Percentiles rank a stretch among this genome's conserved stretches.
These are phyloP conservation scores for Elaphurus davidianus DNA, from an alignment of 2,113 vertebrate species.

Conservation along the genomic window DNA sequence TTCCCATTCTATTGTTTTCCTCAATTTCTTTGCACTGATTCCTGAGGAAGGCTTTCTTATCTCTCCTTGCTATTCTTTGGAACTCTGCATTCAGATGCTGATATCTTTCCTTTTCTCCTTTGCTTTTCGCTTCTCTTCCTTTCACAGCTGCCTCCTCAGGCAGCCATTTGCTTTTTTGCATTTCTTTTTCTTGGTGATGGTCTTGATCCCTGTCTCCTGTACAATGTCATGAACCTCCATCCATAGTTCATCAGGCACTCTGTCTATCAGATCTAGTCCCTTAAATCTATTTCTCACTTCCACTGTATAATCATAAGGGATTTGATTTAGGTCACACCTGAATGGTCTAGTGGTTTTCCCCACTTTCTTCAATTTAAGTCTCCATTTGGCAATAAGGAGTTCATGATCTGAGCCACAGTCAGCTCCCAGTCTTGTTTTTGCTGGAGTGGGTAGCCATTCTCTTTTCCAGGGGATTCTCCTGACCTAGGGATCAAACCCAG, in stretches of 20 bases:
- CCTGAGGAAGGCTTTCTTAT: background rate
- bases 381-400: background rate
- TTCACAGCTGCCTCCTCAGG: background rate
- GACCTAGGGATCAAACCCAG: background rate
- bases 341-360: background rate
- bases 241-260: background rate
- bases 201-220: background rate
- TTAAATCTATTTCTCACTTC: background rate
- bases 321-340: background rate
- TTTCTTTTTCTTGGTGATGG: background rate
- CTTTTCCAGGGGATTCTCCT: background rate
- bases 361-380: background rate
- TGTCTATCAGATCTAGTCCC: background rate
- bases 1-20: background rate
- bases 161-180: background rate
- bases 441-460: background rate
- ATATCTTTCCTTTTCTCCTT: background rate
- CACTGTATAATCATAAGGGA: background rate
- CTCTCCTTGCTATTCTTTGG: background rate
- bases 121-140: background rate
- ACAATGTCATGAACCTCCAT: background rate
- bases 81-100: background rate
- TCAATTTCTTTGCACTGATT: background rate
- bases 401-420: background rate
- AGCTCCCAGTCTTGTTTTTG: background rate